Percentiles rank a stretch among this genome's conserved stretches.
Evolutionary conservation across 2,113 vertebrate genomes (phyloP).

Genomic region (Regulus satrapa): DNA sequence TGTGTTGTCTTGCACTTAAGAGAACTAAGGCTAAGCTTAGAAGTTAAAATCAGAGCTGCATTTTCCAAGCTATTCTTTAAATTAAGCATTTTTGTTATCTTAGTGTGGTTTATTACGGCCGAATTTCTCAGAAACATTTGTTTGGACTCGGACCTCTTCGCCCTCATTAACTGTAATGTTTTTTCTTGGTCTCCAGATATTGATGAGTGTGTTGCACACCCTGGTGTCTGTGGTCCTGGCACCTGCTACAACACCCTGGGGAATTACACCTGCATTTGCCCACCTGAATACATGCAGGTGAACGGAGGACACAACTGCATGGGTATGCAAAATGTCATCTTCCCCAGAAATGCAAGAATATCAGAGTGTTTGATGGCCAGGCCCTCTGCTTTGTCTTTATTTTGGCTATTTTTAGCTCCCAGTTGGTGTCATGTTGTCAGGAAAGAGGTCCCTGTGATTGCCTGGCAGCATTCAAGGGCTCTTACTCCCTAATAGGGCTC

Average conservation of each 20-base stretch:
- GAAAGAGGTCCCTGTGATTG: not conserved
- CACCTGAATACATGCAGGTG: slow-evolving; percentile 84
- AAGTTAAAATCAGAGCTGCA: not conserved
- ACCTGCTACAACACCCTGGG: slow-evolving; percentile 87
- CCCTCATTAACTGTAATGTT: not conserved
- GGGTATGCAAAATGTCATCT: slow-evolving; percentile 69
- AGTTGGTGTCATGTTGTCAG: not conserved
- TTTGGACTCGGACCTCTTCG: not conserved
- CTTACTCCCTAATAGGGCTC: not conserved
- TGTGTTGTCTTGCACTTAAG: not conserved
- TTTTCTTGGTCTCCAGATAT: slow-evolving; percentile 67
- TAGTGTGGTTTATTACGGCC: rapidly evolving
- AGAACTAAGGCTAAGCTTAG: not conserved
- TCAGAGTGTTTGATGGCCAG: not conserved
- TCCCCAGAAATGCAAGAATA: not conserved
- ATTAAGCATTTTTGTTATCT: not conserved
- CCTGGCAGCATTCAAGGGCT: not conserved
- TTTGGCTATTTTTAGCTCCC: not conserved
- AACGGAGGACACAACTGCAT: slow-evolving; percentile 83
- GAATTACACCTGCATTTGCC: slow-evolving; percentile 86
- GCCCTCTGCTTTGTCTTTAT: not conserved
- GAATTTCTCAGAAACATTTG: not conserved
- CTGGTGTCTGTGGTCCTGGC: slow-evolving; percentile 80
- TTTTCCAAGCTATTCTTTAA: not conserved
- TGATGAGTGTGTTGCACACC: slow-evolving; percentile 79